Base-by-base conservation (phyloP, 2,797 vertebrate species). In the Tarsius wallacei region DNA sequence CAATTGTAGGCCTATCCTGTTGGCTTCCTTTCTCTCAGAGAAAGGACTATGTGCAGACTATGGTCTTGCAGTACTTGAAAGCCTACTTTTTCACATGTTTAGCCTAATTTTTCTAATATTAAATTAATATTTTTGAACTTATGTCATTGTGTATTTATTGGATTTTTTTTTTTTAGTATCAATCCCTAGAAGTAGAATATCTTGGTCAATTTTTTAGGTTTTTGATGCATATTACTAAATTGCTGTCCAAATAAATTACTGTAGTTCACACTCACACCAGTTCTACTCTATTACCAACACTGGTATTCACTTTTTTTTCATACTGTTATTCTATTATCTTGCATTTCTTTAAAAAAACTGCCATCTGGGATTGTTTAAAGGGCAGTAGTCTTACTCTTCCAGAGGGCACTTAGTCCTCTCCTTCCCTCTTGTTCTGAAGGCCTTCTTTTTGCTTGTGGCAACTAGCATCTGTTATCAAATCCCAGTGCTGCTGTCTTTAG, bases 121-220 rank as follows among this genome's bases (percentile, higher is more conserved):
- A 59, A 82, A 63, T 13, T 96, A 59, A 55, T 64, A 68, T 57
- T 94, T 88, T 90, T 89, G 47, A 94, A 55, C 16, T 86, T 92
- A 64, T n/a, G 2, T 82, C 12, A 63, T 57, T 85, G 71, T 57
- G 19, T 74, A 77, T 71, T 64, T 86, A 53, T 66, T 70, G 78
- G 51, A 28, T 92, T 42, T 70, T 55, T 10, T 80, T 95, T 97
- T 90, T 28, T 47, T 88, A 74, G 47, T 81, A 19, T 57, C 57
- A 81, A 85, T 90, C 19, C 9, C 36, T 78, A 78, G 8, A 78
- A 53, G 33, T 31, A 83, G 49, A 78, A 28, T 71, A 90, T 76
- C 16, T 82, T 89, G n/a, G 49, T 77, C 49, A 90, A 2, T 42
- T 42, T 92, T 94, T 87, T 83, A 84, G 51, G 10, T 22, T 86